Percentiles rank a stretch among this genome's conserved stretches.
Evolutionary conservation across 2,888 invertebrate species (phyloP).

Genomic region (Drosophila setosimentum): DNA sequence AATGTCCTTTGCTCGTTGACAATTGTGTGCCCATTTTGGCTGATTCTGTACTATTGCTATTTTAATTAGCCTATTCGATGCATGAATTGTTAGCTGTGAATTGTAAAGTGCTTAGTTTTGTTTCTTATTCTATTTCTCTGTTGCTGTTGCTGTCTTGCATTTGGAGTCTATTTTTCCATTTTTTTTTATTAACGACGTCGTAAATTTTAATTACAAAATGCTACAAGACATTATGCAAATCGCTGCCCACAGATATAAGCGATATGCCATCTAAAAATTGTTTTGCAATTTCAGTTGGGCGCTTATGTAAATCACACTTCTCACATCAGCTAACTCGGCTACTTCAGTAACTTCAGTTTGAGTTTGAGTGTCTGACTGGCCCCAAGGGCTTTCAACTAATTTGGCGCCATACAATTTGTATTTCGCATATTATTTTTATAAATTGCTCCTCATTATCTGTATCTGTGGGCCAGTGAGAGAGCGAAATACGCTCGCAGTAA

Average conservation of each 20-base stretch:
- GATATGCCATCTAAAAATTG: conserved; percentile 22
- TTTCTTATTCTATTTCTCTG: neutral
- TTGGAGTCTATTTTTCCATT: conserved; percentile 12
- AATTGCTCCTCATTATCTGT: conserved; percentile 53
- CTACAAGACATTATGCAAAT: conserved; percentile 75
- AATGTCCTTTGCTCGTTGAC: conserved; percentile 73
- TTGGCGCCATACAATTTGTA: conserved; percentile 40
- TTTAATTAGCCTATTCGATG: conserved; percentile 67
- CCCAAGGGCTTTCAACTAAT: conserved; percentile 42
- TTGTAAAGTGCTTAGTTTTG: conserved; percentile 30
- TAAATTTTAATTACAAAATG: conserved; percentile 77
- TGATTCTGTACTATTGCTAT: conserved; percentile 38
- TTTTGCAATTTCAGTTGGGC: conserved; percentile 28
- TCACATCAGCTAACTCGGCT: conserved; percentile 7
- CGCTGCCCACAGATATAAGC: conserved; percentile 32
- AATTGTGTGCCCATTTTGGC: conserved; percentile 66
- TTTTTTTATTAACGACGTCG: conserved; percentile 59
- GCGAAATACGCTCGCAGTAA: conserved; percentile 35
- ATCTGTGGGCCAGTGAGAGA: conserved; percentile 2
- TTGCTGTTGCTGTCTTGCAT: conserved; percentile 19
- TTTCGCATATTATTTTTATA: conserved; percentile 58
- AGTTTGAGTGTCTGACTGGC: conserved; percentile 14
- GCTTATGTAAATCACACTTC: conserved; percentile 46
- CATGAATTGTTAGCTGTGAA: conserved; percentile 58
- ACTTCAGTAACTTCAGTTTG: neutral